Base-by-base conservation (phyloP, 2,113 vertebrate species). In the Stigmatopora argus region DNA sequence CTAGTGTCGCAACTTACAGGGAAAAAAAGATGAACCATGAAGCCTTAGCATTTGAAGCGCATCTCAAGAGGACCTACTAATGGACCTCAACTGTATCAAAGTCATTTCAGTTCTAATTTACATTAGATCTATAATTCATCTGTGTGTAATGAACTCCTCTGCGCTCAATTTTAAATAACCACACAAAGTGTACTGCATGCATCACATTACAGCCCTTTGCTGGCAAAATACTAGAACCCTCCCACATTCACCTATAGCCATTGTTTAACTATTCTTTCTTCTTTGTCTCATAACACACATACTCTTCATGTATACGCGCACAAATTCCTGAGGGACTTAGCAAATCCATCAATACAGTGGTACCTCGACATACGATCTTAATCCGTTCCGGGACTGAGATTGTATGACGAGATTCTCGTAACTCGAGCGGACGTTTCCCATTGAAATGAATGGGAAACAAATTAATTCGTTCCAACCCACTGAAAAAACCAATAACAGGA, bases 181-280 rank as follows among this genome's bases (percentile, higher is more conserved):
- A 67, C 73, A 81, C 75, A 84, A 80, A 84, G 86, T 83, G 78
- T 82, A 73, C 65, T 80, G 80, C 76, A 81, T 69, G 83, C 80
- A 74, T 75, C 64, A 34, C 66, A 81, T 85, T 79, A 78, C 73
- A 72, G 26, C 67, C 52, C 51, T 62, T 62, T n/a, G 18, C 31
- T n/a, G n/a, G 21, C 62, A 15, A 34, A 23, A 31, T 44, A 47
- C 45, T 55, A 45, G 65, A 46, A n/a, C 47, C 59, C 56, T 14
- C 19, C 46, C 38, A 34, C 45, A 19, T 49, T 49, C 58, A 47
- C 65, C 45, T 47, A 53, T 53, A 65, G 41, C 57, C 46, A 46
- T 26, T 19, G 11, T 66, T 64, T 69, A 48, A 56, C 77, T 53
- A 67, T 65, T 57, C 56, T 38, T 46, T 53, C n/a, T 65, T 57